Base-by-base conservation (phyloP, 2,113 vertebrate genomes). In the Triplophysa siluroides region DNA sequence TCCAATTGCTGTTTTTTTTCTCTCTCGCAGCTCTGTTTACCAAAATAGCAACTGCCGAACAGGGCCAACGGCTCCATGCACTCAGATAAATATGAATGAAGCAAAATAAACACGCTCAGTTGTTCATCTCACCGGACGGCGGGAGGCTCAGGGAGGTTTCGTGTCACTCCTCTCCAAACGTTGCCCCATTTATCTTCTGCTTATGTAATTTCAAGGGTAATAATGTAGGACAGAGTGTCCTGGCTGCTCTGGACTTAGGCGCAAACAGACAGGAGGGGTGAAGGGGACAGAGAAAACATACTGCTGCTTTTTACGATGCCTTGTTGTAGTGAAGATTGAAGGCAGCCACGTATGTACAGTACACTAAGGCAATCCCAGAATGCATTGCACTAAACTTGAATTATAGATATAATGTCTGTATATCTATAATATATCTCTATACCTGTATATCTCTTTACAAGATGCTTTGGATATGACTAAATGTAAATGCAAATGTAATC, bases 121-220 rank as follows among this genome's bases (percentile, higher is more conserved):
- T 79, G 56, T 61, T 84, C 62, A 12, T 41, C 21, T 61, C 41
- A 78, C 61, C 64, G 61, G 43, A 3, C 74, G 47, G 72, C 0
- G 56, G 9, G 71, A 74, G 71, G 33, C 18, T 58, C 11, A 58
- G 70, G 11, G 29, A 73, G 61, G 60, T 45, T 54, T 54, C 0
- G 62, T 77, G 45, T 77, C 26, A 65, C 62, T 77, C 73, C 41
- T 38, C 41, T 75, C 58, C 16, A 63, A 75, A 75, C 58, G 62
- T 63, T 19, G 56, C 14, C 43, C 52, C 68, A 54, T 26, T 18
- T 65, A 18, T 66, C 41, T 60, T 21, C 21, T 23, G 33, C 63
- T 87, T 85, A 86, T 86, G 81, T 83, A 82, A 83, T 83, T 83
- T 81, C 63, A 79, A 76, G 58, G 58, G 60, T 81, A 77, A 47